Evolutionary conservation across 2,888 invertebrate genomes (phyloP).

Genomic region (Oxyteleia sp.): DNA sequence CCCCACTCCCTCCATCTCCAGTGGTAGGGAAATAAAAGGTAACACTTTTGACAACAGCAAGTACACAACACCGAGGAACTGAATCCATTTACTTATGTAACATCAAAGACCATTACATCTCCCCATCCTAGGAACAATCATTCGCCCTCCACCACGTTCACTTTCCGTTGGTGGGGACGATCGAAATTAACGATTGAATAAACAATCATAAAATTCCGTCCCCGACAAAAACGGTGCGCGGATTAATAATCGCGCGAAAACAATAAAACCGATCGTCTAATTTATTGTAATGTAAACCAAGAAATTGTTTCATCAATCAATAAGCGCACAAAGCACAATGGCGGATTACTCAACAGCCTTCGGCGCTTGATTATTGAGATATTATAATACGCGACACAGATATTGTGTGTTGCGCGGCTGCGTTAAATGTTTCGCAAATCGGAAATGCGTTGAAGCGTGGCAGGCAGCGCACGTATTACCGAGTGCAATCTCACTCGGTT

Average conservation of each 20-base stretch:
- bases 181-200: neutral
- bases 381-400: conserved; percentile 65
- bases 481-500: conserved; percentile 57
- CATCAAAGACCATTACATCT: no score
- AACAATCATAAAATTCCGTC: conserved; percentile 17
- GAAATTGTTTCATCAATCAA: conserved; percentile 67
- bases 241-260: conserved; percentile 23
- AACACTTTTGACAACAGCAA: no score
- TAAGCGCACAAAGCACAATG: conserved; percentile 45
- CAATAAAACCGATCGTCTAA: conserved; percentile 45
- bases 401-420: conserved; percentile 45
- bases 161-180: neutral
- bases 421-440: conserved; percentile 68
- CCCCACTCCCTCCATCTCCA: no score
- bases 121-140: no score
- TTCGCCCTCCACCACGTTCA: conserved; percentile 21
- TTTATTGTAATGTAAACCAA: conserved; percentile 55
- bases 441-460: conserved; percentile 69
- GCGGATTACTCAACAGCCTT: conserved; percentile 62
- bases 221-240: conserved; percentile 8
- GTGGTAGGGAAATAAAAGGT: no score
- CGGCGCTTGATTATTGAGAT: conserved; percentile 53
- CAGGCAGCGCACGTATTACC: conserved; percentile 42
- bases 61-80: no score
- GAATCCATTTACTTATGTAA: no score